Evolutionary conservation across 2,888 invertebrate species (phyloP).

Genomic region (Heliconius erato): DNA sequence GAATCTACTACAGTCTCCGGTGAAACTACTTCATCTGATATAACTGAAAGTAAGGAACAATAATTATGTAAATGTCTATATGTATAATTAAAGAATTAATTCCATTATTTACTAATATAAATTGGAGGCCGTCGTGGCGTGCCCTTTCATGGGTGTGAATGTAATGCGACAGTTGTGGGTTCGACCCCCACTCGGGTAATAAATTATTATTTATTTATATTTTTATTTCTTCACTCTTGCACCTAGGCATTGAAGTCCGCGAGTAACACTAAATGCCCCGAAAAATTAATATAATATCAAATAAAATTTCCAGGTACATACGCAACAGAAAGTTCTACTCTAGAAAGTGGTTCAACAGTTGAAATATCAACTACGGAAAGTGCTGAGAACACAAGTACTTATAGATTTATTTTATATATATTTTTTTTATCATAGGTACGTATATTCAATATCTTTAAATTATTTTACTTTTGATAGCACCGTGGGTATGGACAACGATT

Average conservation of each 20-base stretch:
- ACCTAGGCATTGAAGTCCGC: no score
- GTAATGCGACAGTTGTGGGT: no score
- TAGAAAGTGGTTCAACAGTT: conserved; percentile 31
- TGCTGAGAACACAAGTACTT: conserved; percentile 48
- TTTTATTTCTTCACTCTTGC: no score
- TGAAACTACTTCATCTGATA: conserved; percentile 2
- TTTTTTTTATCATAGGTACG: conserved; percentile 30
- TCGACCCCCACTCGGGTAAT: no score
- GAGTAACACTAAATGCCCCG: no score
- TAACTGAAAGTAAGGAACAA: conserved; percentile 10
- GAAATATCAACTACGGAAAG: conserved; percentile 18
- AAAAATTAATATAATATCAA: background rate
- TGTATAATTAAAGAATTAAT: background rate
- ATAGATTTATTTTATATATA: background rate
- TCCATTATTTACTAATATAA: no score
- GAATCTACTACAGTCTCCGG: conserved; percentile 6
- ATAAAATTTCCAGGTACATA: conserved; percentile 32
- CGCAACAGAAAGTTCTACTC: conserved; percentile 38
- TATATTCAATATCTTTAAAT: background rate
- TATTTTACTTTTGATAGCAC: conserved; percentile 61
- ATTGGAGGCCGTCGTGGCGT: no score
- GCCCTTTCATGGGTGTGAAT: no score
- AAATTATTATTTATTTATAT: background rate
- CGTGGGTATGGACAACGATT: conserved; percentile 85
- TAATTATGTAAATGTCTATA: background rate